These are phyloP conservation scores for Myrmecophaga tridactyla DNA, from an alignment of 2,113 vertebrate genomes.

Conservation along the genomic window DNA sequence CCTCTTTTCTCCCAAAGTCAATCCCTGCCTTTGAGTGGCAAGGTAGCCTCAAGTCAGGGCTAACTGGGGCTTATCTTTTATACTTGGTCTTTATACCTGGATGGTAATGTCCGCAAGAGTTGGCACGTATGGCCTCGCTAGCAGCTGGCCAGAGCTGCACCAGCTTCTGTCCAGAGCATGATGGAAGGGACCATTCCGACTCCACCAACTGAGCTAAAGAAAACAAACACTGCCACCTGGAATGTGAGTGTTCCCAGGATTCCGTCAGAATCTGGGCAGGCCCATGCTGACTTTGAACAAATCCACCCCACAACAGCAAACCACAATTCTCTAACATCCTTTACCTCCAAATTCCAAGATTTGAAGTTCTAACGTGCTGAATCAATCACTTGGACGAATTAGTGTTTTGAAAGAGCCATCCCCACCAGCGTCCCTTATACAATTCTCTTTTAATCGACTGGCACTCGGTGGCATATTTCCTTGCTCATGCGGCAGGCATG, in stretches of 20 bases:
- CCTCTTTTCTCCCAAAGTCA: background rate
- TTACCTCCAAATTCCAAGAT: background rate
- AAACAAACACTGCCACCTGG: background rate
- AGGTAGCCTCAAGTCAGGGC: background rate
- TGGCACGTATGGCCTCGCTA: background rate
- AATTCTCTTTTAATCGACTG: constrained; percentile 56
- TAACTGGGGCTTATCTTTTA: background rate
- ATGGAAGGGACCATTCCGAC: too few species aligned
- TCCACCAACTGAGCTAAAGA: background rate
- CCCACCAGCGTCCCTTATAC: constrained; percentile 24
- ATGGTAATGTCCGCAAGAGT: background rate
- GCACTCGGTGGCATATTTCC: background rate
- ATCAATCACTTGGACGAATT: background rate
- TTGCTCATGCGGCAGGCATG: background rate
- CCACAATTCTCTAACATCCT: background rate
- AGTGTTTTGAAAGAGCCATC: constrained; percentile 51
- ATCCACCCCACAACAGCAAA: background rate
- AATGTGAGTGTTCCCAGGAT: fast-evolving
- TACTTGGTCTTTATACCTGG: background rate
- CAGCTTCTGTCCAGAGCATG: background rate
- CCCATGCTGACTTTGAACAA: background rate
- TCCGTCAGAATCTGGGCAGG: background rate
- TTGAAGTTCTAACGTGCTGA: background rate
- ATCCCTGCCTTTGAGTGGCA: background rate
- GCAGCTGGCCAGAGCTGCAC: too few species aligned